Conservation (phyloP, 2,797 vertebrate genomes). For the Rhabdophis nuchalis region DNA sequence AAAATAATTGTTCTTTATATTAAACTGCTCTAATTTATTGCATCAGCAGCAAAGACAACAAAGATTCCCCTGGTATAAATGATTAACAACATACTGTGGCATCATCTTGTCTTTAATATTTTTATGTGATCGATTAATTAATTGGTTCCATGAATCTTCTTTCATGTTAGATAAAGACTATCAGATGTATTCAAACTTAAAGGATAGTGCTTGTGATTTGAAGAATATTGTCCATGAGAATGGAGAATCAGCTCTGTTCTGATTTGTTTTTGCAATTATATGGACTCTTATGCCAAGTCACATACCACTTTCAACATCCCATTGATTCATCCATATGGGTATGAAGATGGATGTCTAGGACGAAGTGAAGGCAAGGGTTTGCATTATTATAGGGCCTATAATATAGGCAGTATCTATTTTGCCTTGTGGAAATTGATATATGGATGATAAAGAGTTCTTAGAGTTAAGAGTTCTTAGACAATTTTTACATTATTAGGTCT, state of each 20-base stretch:
- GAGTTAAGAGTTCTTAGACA: background rate
- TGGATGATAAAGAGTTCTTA: background rate
- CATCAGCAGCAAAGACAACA: background rate
- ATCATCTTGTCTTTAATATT: background rate
- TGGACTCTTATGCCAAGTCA: background rate
- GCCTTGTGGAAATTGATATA: background rate
- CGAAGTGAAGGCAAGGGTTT: background rate
- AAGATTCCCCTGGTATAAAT: background rate
- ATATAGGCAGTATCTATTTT: background rate
- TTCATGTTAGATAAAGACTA: background rate
- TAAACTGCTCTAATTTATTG: background rate
- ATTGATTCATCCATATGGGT: background rate
- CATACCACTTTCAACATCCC: background rate
- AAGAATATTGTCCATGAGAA: background rate
- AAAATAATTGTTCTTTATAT: background rate
- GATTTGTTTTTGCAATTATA: background rate
- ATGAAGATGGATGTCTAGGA: background rate
- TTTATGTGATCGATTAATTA: background rate
- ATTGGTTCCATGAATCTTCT: background rate
- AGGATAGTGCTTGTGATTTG: background rate
- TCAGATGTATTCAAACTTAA: background rate
- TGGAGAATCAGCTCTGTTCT: background rate
- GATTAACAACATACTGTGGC: background rate
- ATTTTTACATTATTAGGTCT: background rate
- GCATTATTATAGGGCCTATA: background rate